Evolutionary conservation across 2,113 vertebrate genomes (phyloP), one percentile per base, ranked within the genome.

Genomic region (Odocoileus hemionus): DNA sequence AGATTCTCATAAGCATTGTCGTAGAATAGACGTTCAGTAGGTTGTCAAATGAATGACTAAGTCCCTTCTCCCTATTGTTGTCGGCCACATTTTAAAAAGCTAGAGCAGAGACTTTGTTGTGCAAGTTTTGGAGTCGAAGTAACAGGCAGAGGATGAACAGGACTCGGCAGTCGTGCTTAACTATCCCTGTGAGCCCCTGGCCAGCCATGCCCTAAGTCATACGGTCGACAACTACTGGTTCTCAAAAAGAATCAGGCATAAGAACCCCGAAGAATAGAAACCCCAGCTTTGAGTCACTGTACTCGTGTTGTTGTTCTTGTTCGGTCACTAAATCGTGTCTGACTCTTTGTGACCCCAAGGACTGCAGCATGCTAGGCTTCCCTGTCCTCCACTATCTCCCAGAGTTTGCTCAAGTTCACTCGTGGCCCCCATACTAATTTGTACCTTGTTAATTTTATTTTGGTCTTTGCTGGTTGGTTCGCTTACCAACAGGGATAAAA

Each of bases 401-500:
- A 76, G 70, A 76, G 39, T 43, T 76, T 76, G 70, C 36, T 76
- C 39, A 76, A 14, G 39, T 76, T 43, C 70, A 45, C 8, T 60
- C 30, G 33, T 82, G 54, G 39, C 25, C 45, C 74, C 52, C 90
- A 87, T 10, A 25, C 15, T 86, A 45, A 47, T 92, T n/a, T 96
- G 30, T 93, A 36, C 10, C 52, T 93, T 50, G 12, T 87, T 95
- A 70, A 93, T 60, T 97, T 90, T 83, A 30, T 74, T 89, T 92
- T 52, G 10, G 13, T 36, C 50, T 92, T 57, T 84, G 61, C 33
- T 58, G 36, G 43, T 89, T 89, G 57, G 61, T 87, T 97, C 23
- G 33, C 15, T 95, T 84, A 85, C 12, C 82, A 89, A n/a, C 57
- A 78, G 45, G 54, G 23, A 25, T 57, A 28, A 97, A 89, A 82